Evolutionary conservation across 2,888 invertebrate genomes (phyloP).

Genomic region (Calameuta idolon): DNA sequence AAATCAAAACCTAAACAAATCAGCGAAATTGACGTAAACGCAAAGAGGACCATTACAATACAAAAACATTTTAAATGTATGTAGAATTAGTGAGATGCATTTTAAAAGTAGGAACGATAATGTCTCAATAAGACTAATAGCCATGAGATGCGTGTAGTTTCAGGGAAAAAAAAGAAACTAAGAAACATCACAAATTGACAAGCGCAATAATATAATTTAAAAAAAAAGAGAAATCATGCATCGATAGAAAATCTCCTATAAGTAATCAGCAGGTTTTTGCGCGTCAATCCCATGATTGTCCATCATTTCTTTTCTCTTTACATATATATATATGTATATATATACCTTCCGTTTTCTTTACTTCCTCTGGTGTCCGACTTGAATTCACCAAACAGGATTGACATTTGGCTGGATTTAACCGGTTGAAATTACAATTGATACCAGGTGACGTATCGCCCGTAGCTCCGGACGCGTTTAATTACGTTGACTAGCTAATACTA

Average conservation of each 20-base stretch:
- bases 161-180: neutral
- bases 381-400: neutral
- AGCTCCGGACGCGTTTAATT: constrained; percentile 11
- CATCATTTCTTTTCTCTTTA: neutral
- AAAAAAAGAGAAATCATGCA: neutral
- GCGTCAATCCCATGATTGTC: neutral
- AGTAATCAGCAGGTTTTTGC: neutral
- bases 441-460: neutral
- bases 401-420: neutral
- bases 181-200: neutral
- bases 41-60: neutral
- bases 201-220: neutral
- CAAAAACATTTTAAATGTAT: neutral
- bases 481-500: constrained; percentile 58
- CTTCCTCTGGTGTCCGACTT: neutral
- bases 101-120: constrained; percentile 34
- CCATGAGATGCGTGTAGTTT: neutral
- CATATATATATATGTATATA: too few relatives aligned
- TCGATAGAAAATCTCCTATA: neutral
- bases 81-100: constrained; percentile 23
- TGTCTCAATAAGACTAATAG: neutral
- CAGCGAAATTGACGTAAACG: neutral
- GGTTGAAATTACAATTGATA: neutral
- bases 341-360: neutral
- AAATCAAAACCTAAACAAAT: neutral